Evolutionary conservation across 2,113 vertebrate genomes (phyloP).

Genomic region (Stictonetta naevosa): DNA sequence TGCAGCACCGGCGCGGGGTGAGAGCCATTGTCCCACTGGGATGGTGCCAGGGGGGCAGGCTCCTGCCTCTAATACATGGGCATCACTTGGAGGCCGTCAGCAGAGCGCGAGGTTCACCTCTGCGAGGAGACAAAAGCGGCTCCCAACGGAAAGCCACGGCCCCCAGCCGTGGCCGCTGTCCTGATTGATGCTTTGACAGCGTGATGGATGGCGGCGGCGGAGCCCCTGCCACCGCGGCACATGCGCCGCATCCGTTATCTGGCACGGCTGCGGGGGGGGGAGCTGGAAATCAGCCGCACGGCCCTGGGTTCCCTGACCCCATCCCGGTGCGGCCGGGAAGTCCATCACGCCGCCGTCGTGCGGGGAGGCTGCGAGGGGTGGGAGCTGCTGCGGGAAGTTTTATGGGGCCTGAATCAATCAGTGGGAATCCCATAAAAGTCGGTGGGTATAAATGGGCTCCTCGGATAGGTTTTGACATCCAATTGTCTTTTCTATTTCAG

Average conservation of each 20-base stretch:
- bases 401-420: constrained; percentile 53
- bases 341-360: background rate
- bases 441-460: constrained; percentile 50
- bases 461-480: constrained; percentile 69
- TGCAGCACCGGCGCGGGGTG: rapidly evolving
- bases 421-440: constrained; percentile 68
- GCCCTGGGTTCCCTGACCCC: constrained; percentile 22
- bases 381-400: constrained; percentile 38
- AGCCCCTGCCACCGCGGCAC: background rate
- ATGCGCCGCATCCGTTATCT: background rate
- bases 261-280: background rate
- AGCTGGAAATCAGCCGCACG: constrained; percentile 35
- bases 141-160: background rate
- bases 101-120: background rate
- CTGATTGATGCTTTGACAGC: background rate
- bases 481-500: constrained; percentile 70
- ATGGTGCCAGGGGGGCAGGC: background rate
- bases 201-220: constrained; percentile 11
- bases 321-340: background rate
- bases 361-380: background rate
- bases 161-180: background rate
- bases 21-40: rapidly evolving
- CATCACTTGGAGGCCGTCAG: background rate
- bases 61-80: background rate
- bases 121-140: rapidly evolving